Evolutionary conservation across 2,113 vertebrate species (phyloP), one percentile per base, ranked within the genome.

Genomic region (Columba janthina): DNA sequence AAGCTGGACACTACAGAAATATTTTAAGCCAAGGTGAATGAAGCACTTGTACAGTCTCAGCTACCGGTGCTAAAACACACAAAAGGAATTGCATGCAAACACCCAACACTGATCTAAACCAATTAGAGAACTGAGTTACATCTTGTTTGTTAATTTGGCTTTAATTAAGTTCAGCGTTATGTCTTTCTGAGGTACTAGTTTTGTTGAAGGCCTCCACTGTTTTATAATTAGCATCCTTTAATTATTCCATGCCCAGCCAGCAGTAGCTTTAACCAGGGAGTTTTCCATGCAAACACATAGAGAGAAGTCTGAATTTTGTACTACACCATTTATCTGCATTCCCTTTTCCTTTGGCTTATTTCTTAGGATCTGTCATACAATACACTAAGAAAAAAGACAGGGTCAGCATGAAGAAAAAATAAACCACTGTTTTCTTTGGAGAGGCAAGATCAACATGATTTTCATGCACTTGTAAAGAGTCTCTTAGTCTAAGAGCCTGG

Each of bases 181-280:
- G 34, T 67, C 57, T 78, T 85, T 89, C 65, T 40, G 61, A 89
- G 48, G 32, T 51, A 56, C 81, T 86, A 57, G 12, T 38, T 80
- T 81, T 73, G 53, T 34, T 71, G 77, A 50, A 79, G 46, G 61
- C 38, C 54, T 91, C 56, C 29, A 29, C 46, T 86, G 74, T 70
- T 92, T 95, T 66, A 81, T 86, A 92, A 82, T 85, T 67, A 91
- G 86, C 61, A 28, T 66, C 17, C 32, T 85, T 90, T 91, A 75
- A 90, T 53, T 94, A 29, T 46, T 87, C 65, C 44, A 22, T 71
- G 61, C 51, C 56, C 9, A 57, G 20, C 51, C 72, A 91, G 60
- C n/a, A 90, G n/a, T 36, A 73, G 72, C n/a, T 71, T 88, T 79
- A 94, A 57, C 20, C 56, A 84, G 24, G 15, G n/a, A 62, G 51